A percentile compares a stretch with the other conserved stretches of the same genome.
phyloP scores from a whole-genome alignment of 2,888 invertebrate species.

The Acanthosepion esculentum region DNA sequence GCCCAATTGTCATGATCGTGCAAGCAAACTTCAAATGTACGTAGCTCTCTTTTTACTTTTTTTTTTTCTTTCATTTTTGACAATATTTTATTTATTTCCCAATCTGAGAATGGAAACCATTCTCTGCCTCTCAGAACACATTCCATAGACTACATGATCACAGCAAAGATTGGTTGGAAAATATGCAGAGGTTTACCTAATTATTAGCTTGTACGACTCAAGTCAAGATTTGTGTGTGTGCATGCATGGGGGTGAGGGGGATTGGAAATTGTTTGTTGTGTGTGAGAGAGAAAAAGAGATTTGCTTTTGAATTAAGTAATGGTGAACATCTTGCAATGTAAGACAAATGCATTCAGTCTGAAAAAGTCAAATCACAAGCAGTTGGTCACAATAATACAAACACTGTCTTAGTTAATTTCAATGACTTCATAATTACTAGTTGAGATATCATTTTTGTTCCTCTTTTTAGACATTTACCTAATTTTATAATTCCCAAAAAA shows the following conservation, averaged over 20 bases:
- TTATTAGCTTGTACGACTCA: slow-evolving; percentile 36
- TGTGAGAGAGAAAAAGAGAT: not conserved
- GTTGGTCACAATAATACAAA: not conserved
- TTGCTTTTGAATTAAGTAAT: not conserved
- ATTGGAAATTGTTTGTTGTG: not conserved
- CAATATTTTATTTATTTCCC: not conserved
- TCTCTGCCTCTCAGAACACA: not conserved
- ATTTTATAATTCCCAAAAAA: too few relatives aligned
- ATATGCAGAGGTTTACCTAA: slow-evolving; percentile 12
- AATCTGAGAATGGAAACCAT: not conserved
- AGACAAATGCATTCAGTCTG: not conserved
- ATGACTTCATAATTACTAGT: not conserved
- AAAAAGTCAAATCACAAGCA: not conserved
- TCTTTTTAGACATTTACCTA: too few relatives aligned
- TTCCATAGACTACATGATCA: slow-evolving; percentile 38
- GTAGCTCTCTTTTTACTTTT: not conserved
- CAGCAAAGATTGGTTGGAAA: slow-evolving; percentile 34
- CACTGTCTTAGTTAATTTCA: not conserved
- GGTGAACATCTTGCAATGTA: too few relatives aligned
- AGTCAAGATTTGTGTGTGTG: slow-evolving; percentile 38
- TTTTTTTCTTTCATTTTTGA: not conserved
- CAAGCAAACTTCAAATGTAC: not conserved
- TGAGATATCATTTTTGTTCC: too few relatives aligned
- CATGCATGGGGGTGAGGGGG: not conserved
- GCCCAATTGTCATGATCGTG: not conserved